These are phyloP conservation scores for Turritopsis rubra DNA, from an alignment of 30 jellyfish, hydroid and myxozoan genomes.

Conservation along the genomic window DNA sequence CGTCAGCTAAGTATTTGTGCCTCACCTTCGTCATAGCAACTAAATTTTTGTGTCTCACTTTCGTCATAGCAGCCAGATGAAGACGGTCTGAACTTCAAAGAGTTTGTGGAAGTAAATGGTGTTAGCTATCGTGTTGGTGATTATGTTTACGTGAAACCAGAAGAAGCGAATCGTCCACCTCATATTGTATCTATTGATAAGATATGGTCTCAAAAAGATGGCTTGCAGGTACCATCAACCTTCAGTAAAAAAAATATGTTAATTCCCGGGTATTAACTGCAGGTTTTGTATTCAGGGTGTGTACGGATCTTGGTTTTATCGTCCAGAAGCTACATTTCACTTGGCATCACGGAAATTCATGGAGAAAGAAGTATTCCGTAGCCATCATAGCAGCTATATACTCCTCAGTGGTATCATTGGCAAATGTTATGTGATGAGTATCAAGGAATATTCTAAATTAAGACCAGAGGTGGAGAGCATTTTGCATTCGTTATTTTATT, in stretches of 20 bases:
- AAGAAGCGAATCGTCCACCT: slow-evolving; percentile 55
- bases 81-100: slow-evolving; percentile 45
- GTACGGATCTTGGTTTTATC: slow-evolving; percentile 91
- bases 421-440: slow-evolving; percentile 78
- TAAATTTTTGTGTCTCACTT: not conserved
- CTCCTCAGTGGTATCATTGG: slow-evolving; percentile 55
- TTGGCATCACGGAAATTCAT: slow-evolving; percentile 88
- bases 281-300: slow-evolving; percentile 55
- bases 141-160: slow-evolving; percentile 69
- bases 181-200: slow-evolving; percentile 85
- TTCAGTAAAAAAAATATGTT: not conserved
- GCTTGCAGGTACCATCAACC: slow-evolving; percentile 43
- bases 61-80: slow-evolving; percentile 62
- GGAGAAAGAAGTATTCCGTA: slow-evolving; percentile 77
- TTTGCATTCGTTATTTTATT: not conserved
- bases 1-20: no score
- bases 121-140: slow-evolving; percentile 70
- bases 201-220: slow-evolving; percentile 72
- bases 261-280: not conserved
- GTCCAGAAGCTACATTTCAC: slow-evolving; percentile 95
- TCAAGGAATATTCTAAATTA: slow-evolving; percentile 61
- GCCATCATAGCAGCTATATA: slow-evolving; percentile 76
- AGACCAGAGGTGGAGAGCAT: slow-evolving; percentile 64
- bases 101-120: slow-evolving; percentile 33
- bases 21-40: no score